Base-by-base conservation (phyloP, 2,888 invertebrate genomes). In the Tetramorium bicarinatum region DNA sequence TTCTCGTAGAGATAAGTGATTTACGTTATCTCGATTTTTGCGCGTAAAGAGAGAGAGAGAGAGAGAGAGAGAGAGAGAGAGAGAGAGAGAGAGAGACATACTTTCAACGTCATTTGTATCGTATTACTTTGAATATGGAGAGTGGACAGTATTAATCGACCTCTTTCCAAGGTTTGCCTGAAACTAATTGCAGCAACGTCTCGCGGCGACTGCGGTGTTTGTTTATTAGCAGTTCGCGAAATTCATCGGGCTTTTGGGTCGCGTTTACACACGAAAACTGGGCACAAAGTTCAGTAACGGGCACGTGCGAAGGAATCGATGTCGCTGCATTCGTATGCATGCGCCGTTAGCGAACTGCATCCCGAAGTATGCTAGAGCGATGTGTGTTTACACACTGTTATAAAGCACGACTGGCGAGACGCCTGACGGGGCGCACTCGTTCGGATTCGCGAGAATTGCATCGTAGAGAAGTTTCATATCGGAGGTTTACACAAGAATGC, bases 261-360 rank as follows among this genome's bases (percentile, higher is more conserved):
- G 38, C 75, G 79, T 83, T 67, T 79, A 79, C 81, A 83, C 49
- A 76, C 21, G 25, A 38, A 72, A 74, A 49, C 69, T 21, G 74
- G 80, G 82, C 72, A 62, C 82, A 66, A 85, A 87, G 82, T 89
- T 85, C 82, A 74, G 67, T 52, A 79, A 67, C 83, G 47, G 77
- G 41, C 80, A 69, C 82, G 64, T 62, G 56, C 61, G 82, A 83
- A 83, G 84, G 77, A 80, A 84, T 82, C 82, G 59, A 85, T 80
- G 74, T 74, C 82, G 77, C 59, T 61, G 69, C 84, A 80, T 83
- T 81, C 77, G 80, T 75, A 79, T 49, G 79, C 82, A 69, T 66
- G 84, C 49, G 41, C 59, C n/a, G 34, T 52, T 21, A 61, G 52
- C 21, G 4, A 49, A 41, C 52, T 66, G 66, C 34, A 49, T 61